phyloP scores from a whole-genome alignment of 2,888 invertebrate genomes.

The Penaeus monodon region DNA sequence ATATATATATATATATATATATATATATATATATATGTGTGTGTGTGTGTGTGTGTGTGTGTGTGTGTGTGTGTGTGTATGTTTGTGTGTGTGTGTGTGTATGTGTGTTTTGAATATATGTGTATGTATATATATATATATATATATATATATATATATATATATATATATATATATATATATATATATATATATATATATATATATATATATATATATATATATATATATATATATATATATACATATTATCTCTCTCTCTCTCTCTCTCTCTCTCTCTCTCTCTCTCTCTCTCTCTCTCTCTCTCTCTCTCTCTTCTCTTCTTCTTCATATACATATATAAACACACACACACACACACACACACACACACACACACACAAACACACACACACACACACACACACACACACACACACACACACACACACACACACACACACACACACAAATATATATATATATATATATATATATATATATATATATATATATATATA shows the following conservation, averaged over 20 bases:
- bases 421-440: too few species aligned
- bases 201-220: neutral
- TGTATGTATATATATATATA: neutral
- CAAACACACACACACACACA: neutral
- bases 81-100: neutral
- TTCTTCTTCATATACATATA: slow-evolving; percentile 4
- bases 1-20: too few species aligned
- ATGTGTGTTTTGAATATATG: neutral
- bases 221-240: slow-evolving; percentile 10
- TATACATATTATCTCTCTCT: neutral
- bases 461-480: too few species aligned
- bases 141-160: slow-evolving; percentile 2
- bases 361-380: neutral
- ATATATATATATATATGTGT: neutral
- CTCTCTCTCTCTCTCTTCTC: too few species aligned
- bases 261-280: too few species aligned
- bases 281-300: too few species aligned
- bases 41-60: neutral
- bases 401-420: neutral
- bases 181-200: slow-evolving; percentile 6
- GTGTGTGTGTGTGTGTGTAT: neutral
- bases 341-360: neutral
- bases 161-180: slow-evolving; percentile 10
- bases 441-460: too few species aligned
- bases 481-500: too few species aligned